Evolutionary conservation across 2,113 vertebrate genomes (phyloP), one percentile per base, ranked within the genome.

Genomic region (Chlorodrepanis virens): DNA sequence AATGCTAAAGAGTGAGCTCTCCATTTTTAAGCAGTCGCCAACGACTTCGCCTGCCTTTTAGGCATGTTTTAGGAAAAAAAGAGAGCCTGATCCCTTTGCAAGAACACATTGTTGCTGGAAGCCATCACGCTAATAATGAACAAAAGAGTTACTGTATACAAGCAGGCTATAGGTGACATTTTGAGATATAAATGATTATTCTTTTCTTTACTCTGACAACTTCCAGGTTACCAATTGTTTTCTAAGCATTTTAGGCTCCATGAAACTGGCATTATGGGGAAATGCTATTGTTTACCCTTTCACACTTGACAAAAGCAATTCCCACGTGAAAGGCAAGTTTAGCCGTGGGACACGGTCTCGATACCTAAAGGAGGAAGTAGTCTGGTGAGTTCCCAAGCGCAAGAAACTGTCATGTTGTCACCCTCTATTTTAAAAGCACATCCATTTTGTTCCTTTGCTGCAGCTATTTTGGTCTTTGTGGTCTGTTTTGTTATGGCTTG

Each of bases 181-280:
- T 98, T 97, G 96, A 97, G 97, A 99, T 98, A 99, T 98, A 99
- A 99, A 99, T 98, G 98, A 99, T 99, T 98, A 99, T 99, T 99
- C 98, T 99, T 98, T 97, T 97, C 98, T 98, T 95, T 96, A 98
- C 96, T 97, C 96, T 99, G 98, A 99, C 99, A 99, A 98, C 98
- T 99, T 99, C 98, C 99, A 99, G 99, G 99, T 99, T 98, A 98
- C 98, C 98, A 98, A 99, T 99, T 99, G 99, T 99, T 99, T 98
- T 98, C 94, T 89, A 97, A 97, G 98, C 98, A 97, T 98, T 98
- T 98, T 98, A 98, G 98, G 96, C 97, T 97, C 98, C 98, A 96
- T 98, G 98, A 98, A 99, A 98, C 98, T 98, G 98, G 98, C 98
- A 99, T 98, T 98, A 97, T 97, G 98, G 98, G 99, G 99, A 99